A percentile compares a stretch with the other conserved stretches of the same genome.
Conservation (phyloP, 2,113 vertebrate species). For the Ibidorhyncha struthersii region DNA sequence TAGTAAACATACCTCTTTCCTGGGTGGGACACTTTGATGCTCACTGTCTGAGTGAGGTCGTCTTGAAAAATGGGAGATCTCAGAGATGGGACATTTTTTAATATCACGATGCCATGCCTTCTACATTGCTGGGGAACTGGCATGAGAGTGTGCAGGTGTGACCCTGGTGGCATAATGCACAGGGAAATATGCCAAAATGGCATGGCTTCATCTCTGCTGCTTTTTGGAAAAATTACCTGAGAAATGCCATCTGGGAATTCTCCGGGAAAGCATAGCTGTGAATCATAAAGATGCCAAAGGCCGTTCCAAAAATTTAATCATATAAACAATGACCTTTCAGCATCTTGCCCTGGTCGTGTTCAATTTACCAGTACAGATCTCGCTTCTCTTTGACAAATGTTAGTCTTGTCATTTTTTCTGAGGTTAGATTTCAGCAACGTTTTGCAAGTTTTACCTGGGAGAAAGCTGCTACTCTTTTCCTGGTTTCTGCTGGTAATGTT, state of each 20-base stretch:
- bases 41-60: neutral
- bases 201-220: neutral
- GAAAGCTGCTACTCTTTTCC: neutral
- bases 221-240: neutral
- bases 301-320: neutral
- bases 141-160: neutral
- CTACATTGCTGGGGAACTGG: neutral
- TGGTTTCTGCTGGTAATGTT: neutral
- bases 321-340: neutral
- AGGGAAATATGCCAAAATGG: neutral
- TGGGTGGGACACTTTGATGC: neutral
- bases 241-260: neutral
- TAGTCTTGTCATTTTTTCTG: neutral
- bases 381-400: neutral
- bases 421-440: neutral
- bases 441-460: neutral
- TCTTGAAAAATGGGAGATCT: neutral
- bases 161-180: neutral
- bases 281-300: neutral
- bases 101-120: neutral
- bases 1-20: neutral
- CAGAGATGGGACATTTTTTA: neutral
- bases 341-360: neutral
- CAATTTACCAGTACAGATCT: neutral
- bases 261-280: neutral